Percentiles rank a stretch among this genome's conserved stretches.
These are phyloP conservation scores for Caenorhabditis sp. DNA, from an alignment of 2,888 invertebrate species.

Conservation along the genomic window DNA sequence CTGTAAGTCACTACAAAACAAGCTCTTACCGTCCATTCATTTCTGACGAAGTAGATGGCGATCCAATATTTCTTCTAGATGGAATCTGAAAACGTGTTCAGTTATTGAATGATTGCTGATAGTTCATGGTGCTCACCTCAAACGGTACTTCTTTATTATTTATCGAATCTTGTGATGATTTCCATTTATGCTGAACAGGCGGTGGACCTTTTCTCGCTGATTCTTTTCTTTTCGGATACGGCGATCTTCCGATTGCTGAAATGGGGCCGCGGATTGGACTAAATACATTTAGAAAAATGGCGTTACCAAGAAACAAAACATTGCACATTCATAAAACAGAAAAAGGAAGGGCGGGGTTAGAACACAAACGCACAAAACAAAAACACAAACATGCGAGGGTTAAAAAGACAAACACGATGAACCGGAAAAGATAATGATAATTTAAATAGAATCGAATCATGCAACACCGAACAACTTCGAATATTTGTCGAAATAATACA, in stretches of 20 bases:
- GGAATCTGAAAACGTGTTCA: constrained; percentile 25
- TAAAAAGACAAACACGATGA: background rate
- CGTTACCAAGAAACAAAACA: constrained; percentile 6
- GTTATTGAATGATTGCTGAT: background rate
- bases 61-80: constrained; percentile 19
- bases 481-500: constrained; percentile 16
- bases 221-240: constrained; percentile 45
- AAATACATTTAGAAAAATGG: too few relatives aligned
- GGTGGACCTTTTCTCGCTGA: constrained; percentile 37
- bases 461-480: constrained; percentile 11
- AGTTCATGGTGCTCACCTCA: constrained; percentile 15
- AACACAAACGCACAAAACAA: constrained; percentile 2
- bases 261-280: background rate
- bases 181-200: constrained; percentile 27
- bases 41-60: constrained; percentile 14
- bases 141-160: constrained; percentile 36
- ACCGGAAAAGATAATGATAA: background rate
- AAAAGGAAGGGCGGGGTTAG: background rate
- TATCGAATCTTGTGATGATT: constrained; percentile 33
- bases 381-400: background rate
- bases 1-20: background rate
- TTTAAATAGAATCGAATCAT: constrained; percentile 3
- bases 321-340: constrained; percentile 4
- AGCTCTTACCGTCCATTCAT: constrained; percentile 5
- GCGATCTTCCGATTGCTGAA: constrained; percentile 53